Evolutionary conservation across 2,888 invertebrate genomes (phyloP), one percentile per base, ranked within the genome.

Genomic region (Apodemia duryi): DNA sequence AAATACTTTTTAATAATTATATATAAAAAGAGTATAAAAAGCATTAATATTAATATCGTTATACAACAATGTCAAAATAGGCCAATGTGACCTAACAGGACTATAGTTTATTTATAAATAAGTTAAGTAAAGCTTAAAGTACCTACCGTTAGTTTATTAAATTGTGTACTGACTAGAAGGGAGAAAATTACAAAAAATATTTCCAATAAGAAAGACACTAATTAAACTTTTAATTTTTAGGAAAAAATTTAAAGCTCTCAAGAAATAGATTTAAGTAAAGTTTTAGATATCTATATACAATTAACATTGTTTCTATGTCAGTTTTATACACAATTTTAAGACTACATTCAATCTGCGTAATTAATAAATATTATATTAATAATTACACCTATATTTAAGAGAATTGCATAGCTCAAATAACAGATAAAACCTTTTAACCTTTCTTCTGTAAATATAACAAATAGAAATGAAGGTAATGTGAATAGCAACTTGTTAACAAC

Each of bases 111-210:
- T 54, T 54, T 54, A 10, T 62, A 67, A 71, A 71, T 73, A 73
- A 73, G 70, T 73, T 73, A 72, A 70, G 61, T 73, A 74, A 72
- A 71, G 64, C 74, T 72, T 70, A 66, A 63, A 62, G 63, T 70
- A 72, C 65, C 67, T 70, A 72, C 65, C 67, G 66, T 67, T 64
- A 67, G 64, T 66, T 67, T 60, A 43, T 11, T 62, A 67, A 70
- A 57, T 63, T 28, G 54, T 54, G 54, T 61, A 67, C 64, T 71
- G 70, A 70, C 71, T 70, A 70, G 68, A 66, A 66, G 68, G 66
- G 63, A 62, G 65, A 66, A 65, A 63, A 61, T 51, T 68, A 68
- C 64, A 68, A 66, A 63, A 43, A 43, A 11, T 11, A 11, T 10
- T 2, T 2, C 43, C 10, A 43, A 43, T 43, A 43, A 43, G 43